phyloP scores from a whole-genome alignment of 2,113 vertebrate genomes.

The Dromas ardeola region DNA sequence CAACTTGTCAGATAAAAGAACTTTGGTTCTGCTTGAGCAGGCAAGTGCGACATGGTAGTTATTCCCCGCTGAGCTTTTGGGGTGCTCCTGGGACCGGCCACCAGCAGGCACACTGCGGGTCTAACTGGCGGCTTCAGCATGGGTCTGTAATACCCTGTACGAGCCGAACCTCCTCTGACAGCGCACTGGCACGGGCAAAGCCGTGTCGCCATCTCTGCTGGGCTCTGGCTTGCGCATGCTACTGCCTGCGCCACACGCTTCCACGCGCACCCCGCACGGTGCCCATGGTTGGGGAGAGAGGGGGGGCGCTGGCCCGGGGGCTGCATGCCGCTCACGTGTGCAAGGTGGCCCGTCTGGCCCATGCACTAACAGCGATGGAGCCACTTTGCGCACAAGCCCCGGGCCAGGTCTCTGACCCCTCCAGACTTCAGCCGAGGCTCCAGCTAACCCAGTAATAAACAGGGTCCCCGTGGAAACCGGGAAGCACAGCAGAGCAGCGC shows the following conservation, averaged over 20 bases:
- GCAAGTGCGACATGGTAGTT: background rate
- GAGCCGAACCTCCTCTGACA: background rate
- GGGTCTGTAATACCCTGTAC: background rate
- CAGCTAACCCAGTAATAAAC: background rate
- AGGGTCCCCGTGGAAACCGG: background rate
- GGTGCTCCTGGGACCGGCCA: background rate
- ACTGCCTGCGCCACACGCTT: background rate
- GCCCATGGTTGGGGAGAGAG: background rate
- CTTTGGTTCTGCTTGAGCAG: background rate
- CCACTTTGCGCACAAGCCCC: background rate
- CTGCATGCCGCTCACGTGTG: background rate
- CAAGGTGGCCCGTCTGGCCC: background rate
- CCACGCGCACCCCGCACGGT: background rate
- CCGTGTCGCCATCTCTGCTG: background rate
- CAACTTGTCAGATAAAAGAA: background rate
- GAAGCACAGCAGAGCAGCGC: background rate
- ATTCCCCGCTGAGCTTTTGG: constrained; percentile 18
- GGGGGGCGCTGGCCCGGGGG: background rate
- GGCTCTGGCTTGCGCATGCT: background rate
- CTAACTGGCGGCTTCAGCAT: background rate
- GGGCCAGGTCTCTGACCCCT: too few relatives aligned
- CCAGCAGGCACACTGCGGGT: background rate
- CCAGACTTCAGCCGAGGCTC: background rate
- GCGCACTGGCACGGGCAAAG: background rate
- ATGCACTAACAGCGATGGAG: background rate